phyloP scores from a whole-genome alignment of 2,797 vertebrate genomes.

The Loris lydekkerianus region DNA sequence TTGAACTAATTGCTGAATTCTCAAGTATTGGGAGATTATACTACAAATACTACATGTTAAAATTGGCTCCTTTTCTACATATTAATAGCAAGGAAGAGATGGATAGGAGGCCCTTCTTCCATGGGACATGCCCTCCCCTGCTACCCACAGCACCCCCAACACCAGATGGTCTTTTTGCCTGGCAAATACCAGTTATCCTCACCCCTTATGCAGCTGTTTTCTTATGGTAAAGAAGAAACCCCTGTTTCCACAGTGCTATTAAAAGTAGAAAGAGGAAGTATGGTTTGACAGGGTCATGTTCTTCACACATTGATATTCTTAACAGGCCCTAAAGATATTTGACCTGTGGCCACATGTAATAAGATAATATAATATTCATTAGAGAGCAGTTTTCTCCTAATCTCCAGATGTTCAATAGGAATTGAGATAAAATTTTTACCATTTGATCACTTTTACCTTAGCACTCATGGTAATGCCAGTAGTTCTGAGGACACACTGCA shows the following conservation, averaged over 20 bases:
- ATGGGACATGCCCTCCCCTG: background rate
- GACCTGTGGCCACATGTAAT: background rate
- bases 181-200: background rate
- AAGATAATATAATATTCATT: background rate
- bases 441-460: background rate
- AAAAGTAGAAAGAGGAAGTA: background rate
- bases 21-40: background rate
- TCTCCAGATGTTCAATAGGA: background rate
- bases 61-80: background rate
- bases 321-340: background rate
- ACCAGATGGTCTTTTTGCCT: background rate
- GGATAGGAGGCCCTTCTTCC: background rate
- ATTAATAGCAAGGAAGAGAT: background rate
- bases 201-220: background rate
- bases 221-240: background rate
- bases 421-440: background rate
- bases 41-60: background rate
- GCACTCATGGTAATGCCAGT: background rate
- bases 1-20: slow-evolving; percentile 38
- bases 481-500: background rate
- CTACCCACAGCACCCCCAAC: background rate
- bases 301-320: background rate
- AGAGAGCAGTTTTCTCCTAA: background rate
- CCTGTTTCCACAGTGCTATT: background rate
- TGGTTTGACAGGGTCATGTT: background rate